A percentile compares a stretch with the other conserved stretches of the same genome.
Conservation (phyloP, 2,113 vertebrate species). For the Eulacestoma nigropectus region DNA sequence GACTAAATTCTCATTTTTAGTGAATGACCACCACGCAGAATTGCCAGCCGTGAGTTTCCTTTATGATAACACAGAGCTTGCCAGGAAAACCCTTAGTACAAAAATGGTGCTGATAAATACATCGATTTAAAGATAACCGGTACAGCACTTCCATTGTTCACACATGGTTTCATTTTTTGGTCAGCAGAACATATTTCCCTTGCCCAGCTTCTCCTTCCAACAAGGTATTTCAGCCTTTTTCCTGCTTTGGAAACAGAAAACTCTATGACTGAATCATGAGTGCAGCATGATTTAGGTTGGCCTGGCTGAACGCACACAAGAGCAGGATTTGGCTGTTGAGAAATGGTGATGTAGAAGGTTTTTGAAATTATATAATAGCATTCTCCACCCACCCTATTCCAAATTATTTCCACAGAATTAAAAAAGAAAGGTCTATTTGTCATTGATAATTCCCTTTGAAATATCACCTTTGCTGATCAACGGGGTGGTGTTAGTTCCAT, state of each 20-base stretch:
- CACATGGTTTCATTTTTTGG: constrained; percentile 5
- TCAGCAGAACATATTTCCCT: not conserved
- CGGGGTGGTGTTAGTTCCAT: not conserved
- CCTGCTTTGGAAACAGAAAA: not conserved
- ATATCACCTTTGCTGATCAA: not conserved
- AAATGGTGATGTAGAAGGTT: not conserved
- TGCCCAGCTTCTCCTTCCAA: not conserved
- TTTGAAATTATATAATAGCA: not conserved
- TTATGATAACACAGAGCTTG: constrained; percentile 4
- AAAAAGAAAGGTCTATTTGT: not conserved
- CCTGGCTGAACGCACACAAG: not conserved
- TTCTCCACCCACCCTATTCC: not conserved
- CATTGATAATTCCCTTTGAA: not conserved
- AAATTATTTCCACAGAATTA: not conserved
- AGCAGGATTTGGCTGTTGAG: not conserved
- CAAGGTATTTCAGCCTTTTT: not conserved
- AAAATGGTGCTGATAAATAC: not conserved
- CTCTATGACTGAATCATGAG: not conserved
- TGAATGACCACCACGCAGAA: not conserved
- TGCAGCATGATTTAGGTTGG: not conserved
- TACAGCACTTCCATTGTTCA: constrained; percentile 2
- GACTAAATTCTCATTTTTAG: constrained; percentile 32
- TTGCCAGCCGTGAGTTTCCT: not conserved
- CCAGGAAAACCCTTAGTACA: not conserved
- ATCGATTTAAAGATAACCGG: not conserved